Conservation (phyloP, 2,113 vertebrate species). For the Silurus meridionalis region DNA sequence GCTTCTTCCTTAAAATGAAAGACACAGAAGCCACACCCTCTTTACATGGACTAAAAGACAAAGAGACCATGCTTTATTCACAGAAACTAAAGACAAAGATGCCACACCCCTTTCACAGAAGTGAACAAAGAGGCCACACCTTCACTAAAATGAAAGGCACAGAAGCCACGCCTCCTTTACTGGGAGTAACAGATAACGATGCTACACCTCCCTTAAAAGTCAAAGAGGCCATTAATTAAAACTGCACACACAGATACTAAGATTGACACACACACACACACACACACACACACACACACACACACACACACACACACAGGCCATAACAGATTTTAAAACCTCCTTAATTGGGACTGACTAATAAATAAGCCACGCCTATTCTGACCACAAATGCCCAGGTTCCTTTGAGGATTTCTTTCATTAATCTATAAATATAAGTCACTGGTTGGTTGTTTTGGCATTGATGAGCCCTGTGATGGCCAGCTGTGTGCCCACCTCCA, state of each 20-base stretch:
- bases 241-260: neutral
- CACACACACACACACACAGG: neutral
- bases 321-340: neutral
- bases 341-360: neutral
- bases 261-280: neutral
- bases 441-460: neutral
- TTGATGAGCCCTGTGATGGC: neutral
- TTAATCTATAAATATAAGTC: slow-evolving; percentile 12
- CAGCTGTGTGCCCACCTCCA: slow-evolving; percentile 26
- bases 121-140: neutral
- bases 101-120: neutral
- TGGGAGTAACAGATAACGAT: neutral
- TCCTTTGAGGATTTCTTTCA: neutral
- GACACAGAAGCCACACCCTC: neutral
- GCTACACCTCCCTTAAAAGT: neutral
- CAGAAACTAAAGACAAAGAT: neutral
- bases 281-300: neutral
- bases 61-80: neutral
- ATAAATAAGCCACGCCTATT: neutral
- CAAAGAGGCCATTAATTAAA: no score
- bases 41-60: neutral
- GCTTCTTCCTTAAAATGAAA: neutral
- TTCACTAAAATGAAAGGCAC: neutral
- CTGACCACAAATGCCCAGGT: neutral
- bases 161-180: neutral